These are phyloP conservation scores for Callorhinus ursinus DNA, from an alignment of 2,113 vertebrate genomes.

Conservation along the genomic window DNA sequence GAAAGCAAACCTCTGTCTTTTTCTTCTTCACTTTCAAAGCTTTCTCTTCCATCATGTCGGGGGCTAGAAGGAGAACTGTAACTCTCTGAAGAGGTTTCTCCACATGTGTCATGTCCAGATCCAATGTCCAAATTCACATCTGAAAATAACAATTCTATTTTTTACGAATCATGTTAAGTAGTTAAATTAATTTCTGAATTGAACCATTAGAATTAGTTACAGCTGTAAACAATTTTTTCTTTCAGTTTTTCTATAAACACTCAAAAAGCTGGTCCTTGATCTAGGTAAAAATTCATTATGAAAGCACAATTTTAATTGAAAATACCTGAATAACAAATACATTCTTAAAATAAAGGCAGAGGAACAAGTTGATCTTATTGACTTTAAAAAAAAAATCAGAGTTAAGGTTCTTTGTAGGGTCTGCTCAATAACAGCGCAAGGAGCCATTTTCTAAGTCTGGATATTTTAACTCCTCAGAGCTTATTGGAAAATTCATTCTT, in stretches of 20 bases:
- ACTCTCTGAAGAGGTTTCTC: slow-evolving; percentile 96
- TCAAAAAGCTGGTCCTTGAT: neutral
- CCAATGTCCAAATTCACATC: slow-evolving; percentile 88
- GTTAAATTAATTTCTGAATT: slow-evolving; percentile 35
- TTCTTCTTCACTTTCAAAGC: slow-evolving; percentile 96
- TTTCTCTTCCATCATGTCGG: slow-evolving; percentile 91
- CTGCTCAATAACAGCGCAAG: neutral
- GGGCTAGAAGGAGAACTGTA: slow-evolving; percentile 97
- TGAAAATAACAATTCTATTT: slow-evolving; percentile 83
- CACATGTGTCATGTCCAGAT: slow-evolving; percentile 91
- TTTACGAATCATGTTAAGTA: slow-evolving; percentile 70
- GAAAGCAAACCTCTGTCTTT: slow-evolving; percentile 92
- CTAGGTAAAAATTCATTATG: slow-evolving; percentile 27
- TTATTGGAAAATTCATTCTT: neutral
- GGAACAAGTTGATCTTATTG: neutral
- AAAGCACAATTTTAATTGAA: slow-evolving; percentile 15
- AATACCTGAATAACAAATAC: neutral
- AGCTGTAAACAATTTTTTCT: neutral
- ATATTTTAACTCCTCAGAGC: neutral
- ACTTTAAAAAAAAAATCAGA: neutral
- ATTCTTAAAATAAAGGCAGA: slow-evolving; percentile 36
- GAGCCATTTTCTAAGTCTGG: neutral
- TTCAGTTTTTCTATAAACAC: neutral
- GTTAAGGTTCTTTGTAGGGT: neutral
- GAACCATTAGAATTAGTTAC: slow-evolving; percentile 49